phyloP scores from a whole-genome alignment of 2,888 invertebrate species.

The Papilio gigon region DNA sequence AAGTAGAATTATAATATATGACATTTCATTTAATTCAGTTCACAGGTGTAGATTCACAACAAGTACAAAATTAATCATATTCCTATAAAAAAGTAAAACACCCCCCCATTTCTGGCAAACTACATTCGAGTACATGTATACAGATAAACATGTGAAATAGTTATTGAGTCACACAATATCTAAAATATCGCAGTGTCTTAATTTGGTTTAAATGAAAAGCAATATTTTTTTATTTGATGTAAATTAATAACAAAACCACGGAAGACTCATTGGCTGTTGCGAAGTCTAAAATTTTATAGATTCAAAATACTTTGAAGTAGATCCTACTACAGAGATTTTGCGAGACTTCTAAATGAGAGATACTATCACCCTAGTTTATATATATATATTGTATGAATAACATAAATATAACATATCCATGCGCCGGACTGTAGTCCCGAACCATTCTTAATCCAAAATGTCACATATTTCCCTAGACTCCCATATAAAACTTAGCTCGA shows the following conservation, averaged over 20 bases:
- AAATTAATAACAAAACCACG: conserved; percentile 11
- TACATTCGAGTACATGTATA: conserved; percentile 31
- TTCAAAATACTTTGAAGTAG: conserved; percentile 10
- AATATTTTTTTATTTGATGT: neutral
- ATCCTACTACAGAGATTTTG: conserved; percentile 7
- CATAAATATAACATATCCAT: conserved; percentile 8
- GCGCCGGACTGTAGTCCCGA: conserved; percentile 54
- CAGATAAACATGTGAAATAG: neutral
- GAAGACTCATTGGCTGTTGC: conserved; percentile 7
- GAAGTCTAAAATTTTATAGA: conserved; percentile 3
- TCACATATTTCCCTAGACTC: conserved; percentile 73
- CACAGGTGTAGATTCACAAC: conserved; percentile 63
- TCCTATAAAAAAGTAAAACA: conserved; percentile 25
- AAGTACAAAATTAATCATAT: conserved; percentile 59
- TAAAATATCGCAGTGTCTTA: neutral
- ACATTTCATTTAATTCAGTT: conserved; percentile 67
- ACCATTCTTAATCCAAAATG: conserved; percentile 65
- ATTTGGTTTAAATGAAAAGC: neutral
- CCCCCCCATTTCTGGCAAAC: conserved; percentile 27
- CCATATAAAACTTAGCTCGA: conserved; percentile 67
- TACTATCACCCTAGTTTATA: neutral
- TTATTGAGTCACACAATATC: neutral
- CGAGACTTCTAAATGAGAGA: conserved; percentile 13
- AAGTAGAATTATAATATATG: conserved; percentile 67
- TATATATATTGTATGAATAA: neutral